These are phyloP conservation scores for Dexiosoma caninum DNA, from an alignment of 2,888 invertebrate species.

Conservation along the genomic window DNA sequence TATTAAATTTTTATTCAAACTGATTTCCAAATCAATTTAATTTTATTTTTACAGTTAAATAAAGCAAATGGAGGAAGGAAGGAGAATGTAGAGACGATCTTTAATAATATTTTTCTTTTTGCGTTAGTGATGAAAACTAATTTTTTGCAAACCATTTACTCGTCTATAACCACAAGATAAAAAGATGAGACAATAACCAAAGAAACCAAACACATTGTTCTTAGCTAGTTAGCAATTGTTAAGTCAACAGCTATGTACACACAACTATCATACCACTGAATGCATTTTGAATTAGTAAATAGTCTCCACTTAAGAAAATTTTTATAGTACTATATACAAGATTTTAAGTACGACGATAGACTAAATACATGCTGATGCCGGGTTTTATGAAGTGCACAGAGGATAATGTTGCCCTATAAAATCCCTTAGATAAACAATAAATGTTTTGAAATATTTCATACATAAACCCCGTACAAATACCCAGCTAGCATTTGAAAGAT, in stretches of 20 bases:
- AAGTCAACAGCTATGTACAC: neutral
- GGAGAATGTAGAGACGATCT: neutral
- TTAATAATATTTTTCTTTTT: neutral
- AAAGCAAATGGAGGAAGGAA: neutral
- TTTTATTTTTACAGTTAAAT: neutral
- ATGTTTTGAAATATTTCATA: neutral
- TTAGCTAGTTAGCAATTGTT: constrained; percentile 10
- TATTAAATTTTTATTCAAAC: neutral
- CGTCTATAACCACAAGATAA: neutral
- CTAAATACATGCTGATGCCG: no score
- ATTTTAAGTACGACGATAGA: neutral
- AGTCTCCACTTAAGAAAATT: neutral
- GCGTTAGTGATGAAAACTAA: neutral
- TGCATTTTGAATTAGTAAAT: neutral
- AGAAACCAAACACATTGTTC: neutral
- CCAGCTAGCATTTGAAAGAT: no score
- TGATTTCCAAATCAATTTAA: neutral
- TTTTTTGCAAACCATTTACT: neutral
- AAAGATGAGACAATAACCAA: neutral
- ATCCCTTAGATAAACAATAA: neutral
- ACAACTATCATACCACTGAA: neutral
- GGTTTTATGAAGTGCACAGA: neutral
- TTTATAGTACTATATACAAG: neutral
- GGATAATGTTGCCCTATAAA: neutral
- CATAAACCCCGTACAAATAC: neutral